Base-by-base conservation (phyloP, 2,888 invertebrate genomes). In the Tetropium fuscum region DNA sequence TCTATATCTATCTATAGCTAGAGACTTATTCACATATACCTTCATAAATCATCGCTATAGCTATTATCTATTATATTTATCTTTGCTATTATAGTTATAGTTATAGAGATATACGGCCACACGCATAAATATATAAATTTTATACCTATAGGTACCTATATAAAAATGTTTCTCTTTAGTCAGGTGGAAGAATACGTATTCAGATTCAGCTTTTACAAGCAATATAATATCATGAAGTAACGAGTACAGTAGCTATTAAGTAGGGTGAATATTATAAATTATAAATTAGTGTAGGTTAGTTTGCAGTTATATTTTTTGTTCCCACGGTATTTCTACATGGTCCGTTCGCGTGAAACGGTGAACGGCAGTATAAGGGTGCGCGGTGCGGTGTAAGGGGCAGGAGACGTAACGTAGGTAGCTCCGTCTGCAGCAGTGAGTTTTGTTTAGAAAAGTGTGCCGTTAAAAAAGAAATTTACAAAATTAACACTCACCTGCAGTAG, bases 401-500 rank as follows among this genome's bases (percentile, higher is more conserved):
- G 54, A 41, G 32, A 57, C 53, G 45, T 56, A n/a, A n/a, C n/a
- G n/a, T n/a, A n/a, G n/a, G n/a, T n/a, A 63, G 55, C 38, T 41
- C 57, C 36, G 59, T 44, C 54, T 51, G 51, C 53, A 55, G 60
- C 34, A 55, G 60, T 38, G 44, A 56, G 57, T 54, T 49, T 53
- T 47, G 48, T 58, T 43, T 40, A 40, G 36, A 48, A 53, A 49
- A 63, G 32, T 56, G 54, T 53, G 36, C 25, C 22, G 51, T 20
- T 60, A 45, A 34, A 56, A 47, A 45, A 44, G 60, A 62, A 64
- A 59, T 60, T 43, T 53, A 11, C 16, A 30, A 59, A 66, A 59
- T 62, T 38, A 16, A 51, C 30, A 56, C 61, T 72, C 86, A 91
- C 92, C 92, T 92, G 85, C 86, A 86, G 73, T 90, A 86, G 74